Conservation (phyloP, 2,797 vertebrate genomes). For the Cuculus canorus region DNA sequence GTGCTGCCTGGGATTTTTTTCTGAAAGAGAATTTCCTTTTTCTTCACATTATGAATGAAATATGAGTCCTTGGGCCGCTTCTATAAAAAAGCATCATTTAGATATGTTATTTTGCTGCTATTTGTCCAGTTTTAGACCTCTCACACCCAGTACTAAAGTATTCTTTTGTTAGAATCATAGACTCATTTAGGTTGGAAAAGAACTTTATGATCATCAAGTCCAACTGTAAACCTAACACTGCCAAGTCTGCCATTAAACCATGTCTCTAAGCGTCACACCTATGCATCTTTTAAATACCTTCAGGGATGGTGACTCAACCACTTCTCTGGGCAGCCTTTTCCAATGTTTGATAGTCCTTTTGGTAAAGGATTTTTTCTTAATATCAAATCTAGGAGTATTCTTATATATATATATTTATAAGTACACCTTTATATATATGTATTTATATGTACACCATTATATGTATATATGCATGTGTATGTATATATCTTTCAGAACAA, state of each 20-base stretch:
- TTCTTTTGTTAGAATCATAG: not conserved
- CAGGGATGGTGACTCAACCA: not conserved
- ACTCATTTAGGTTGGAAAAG: not conserved
- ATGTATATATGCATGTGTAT: not conserved
- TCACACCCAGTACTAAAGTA: not conserved
- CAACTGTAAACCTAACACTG: not conserved
- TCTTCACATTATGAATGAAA: slow-evolving; percentile 19
- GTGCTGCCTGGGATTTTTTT: slow-evolving; percentile 21
- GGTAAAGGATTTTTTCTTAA: not conserved
- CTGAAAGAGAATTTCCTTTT: slow-evolving; percentile 24
- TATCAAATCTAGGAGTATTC: not conserved
- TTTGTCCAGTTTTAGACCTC: not conserved
- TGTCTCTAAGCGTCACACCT: not conserved
- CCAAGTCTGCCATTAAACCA: not conserved
- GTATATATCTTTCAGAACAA: not conserved
- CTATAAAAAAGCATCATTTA: not conserved
- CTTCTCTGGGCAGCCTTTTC: not conserved
- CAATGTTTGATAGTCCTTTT: not conserved
- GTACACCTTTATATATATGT: not conserved
- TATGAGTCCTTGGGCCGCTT: slow-evolving; percentile 1
- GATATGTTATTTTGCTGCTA: not conserved
- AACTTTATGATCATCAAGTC: not conserved
- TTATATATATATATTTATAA: not conserved
- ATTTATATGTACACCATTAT: not conserved
- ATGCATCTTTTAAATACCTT: not conserved